Evolutionary conservation across 2,888 invertebrate genomes (phyloP), one percentile per base, ranked within the genome.

Genomic region (Kuschelorhynchus macadamiae): DNA sequence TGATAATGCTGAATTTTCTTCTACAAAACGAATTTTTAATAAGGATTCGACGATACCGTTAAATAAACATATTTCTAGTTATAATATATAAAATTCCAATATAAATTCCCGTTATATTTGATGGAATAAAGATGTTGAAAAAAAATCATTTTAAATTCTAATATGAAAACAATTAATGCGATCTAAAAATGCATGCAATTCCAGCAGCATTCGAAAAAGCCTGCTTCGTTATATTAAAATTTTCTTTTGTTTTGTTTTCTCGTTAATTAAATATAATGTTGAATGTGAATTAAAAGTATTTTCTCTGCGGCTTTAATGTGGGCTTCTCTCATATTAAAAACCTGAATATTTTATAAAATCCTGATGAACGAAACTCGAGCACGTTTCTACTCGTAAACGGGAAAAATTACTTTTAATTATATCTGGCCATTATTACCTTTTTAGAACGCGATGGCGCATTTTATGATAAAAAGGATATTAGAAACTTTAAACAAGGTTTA

Each of bases 261-360:
- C 39, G 39, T 39, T 39, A 39, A 39, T 39, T 39, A 39, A 39
- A 39, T 39, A 39, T 39, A n/a, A 39, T 39, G 39, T n/a, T 39
- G 7, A 14, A 39, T 39, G 12, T 12, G 12, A 39, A 39, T 39
- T 14, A 5, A 7, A 25, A 25, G 3, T 5, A 25, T 25, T 39
- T 39, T 39, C 39, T 39, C 39, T 39, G n/a, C 12, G 39, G 39
- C 12, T 39, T 39, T 39, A 39, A 39, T 39, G 39, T 12, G 33
- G 12, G 39, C 16, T 12, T 25, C 7, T 25, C 39, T 39, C 39
- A 39, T 12, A 39, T 8, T 39, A 39, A 39, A 39, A n/a, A 1
- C 7, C 14, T 39, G 39, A 39, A 39, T 39, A 14, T 39, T 39
- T 39, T 39, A 39, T 39, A n/a, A 12, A 39, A 39, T 39, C 39